A percentile compares a stretch with the other conserved stretches of the same genome.
phyloP scores from a whole-genome alignment of 2,888 invertebrate species.

The Bombylius discolor region DNA sequence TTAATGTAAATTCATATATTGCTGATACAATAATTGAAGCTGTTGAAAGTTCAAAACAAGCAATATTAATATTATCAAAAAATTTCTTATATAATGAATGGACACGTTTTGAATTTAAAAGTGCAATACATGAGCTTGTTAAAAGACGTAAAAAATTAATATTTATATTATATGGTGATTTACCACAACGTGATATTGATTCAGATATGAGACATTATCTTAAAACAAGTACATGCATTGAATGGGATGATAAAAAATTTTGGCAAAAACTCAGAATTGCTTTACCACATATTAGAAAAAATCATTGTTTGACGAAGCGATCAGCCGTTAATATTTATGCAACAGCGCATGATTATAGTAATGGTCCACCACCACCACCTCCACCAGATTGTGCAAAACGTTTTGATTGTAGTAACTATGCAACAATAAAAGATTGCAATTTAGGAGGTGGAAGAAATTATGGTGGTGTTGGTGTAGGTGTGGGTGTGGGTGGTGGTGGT shows the following conservation, averaged over 20 bases:
- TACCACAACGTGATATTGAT: conserved; percentile 79
- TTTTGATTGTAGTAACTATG: conserved; percentile 34
- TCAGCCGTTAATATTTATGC: conserved; percentile 62
- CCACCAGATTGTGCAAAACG: conserved; percentile 19
- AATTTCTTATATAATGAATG: conserved; percentile 92
- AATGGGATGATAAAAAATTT: conserved; percentile 89
- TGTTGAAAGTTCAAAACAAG: conserved; percentile 78
- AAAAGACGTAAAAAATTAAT: conserved; percentile 77
- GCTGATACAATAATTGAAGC: conserved; percentile 88
- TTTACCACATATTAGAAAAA: conserved; percentile 50
- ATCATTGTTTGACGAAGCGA: conserved; percentile 22
- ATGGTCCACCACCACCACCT: conserved; percentile 13
- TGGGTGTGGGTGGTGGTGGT: conserved; percentile 24
- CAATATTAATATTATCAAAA: conserved; percentile 79
- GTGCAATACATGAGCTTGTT: conserved; percentile 79
- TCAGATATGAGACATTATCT: conserved; percentile 80
- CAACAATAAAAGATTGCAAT: conserved; percentile 31
- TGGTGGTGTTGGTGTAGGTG: conserved; percentile 29
- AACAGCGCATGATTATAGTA: conserved; percentile 37
- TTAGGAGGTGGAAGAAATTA: conserved; percentile 21
- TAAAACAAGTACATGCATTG: conserved; percentile 81
- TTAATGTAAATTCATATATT: conserved; percentile 76
- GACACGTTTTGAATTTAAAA: conserved; percentile 89
- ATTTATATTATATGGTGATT: conserved; percentile 78
- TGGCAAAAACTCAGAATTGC: conserved; percentile 92